Evolutionary conservation across 1,140 invertebrate genomes (phyloP).

Genomic region (Epicauta chinensis): DNA sequence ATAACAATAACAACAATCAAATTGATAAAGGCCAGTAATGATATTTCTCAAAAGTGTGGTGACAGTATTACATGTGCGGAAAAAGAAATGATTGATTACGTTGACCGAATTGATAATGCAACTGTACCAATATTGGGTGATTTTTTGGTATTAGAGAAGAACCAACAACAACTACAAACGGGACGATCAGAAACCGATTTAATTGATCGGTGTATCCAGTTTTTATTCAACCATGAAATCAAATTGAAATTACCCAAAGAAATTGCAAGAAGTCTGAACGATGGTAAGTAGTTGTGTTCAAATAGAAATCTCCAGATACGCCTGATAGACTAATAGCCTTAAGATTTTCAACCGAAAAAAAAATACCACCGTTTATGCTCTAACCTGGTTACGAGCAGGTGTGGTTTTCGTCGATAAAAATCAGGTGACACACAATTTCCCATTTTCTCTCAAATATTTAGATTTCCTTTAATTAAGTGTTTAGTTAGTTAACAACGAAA

Average conservation of each 20-base stretch:
- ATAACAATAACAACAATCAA: neutral
- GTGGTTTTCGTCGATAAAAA: neutral
- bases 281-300: slow-evolving; percentile 22
- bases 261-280: slow-evolving; percentile 31
- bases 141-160: slow-evolving; percentile 35
- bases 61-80: slow-evolving; percentile 36
- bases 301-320: no score
- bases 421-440: slow-evolving; percentile 4
- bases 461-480: no score
- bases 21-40: neutral
- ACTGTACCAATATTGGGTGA: slow-evolving; percentile 42
- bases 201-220: slow-evolving; percentile 42
- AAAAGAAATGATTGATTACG: slow-evolving; percentile 42
- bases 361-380: no score
- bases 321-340: no score
- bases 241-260: slow-evolving; percentile 40
- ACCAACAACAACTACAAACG: slow-evolving; percentile 29
- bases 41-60: slow-evolving; percentile 22
- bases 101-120: slow-evolving; percentile 42
- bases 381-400: slow-evolving; percentile 2
- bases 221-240: slow-evolving; percentile 43
- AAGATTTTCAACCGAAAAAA: no score
- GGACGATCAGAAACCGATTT: slow-evolving; percentile 19
- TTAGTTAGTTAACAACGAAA: no score
- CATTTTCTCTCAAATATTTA: no score